Percentiles rank a stretch among this genome's conserved stretches.
These are phyloP conservation scores for Brachyptera putata DNA, from an alignment of 2,888 invertebrate species.

Conservation along the genomic window DNA sequence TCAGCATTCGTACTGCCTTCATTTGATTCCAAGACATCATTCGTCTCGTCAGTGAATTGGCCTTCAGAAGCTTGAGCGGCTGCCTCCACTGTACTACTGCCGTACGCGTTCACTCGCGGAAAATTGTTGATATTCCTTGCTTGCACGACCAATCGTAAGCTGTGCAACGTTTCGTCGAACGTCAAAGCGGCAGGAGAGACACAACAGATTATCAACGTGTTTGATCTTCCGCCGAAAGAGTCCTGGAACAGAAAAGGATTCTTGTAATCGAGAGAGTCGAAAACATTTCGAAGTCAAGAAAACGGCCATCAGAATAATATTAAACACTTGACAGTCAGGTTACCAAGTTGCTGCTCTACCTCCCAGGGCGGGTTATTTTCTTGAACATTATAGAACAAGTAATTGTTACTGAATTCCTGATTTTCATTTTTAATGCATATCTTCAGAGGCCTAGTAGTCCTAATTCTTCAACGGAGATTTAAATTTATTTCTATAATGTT, in stretches of 20 bases:
- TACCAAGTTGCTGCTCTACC: no score
- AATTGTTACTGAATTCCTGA: no score
- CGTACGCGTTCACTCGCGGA: slow-evolving; percentile 64
- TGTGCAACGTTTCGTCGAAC: slow-evolving; percentile 64
- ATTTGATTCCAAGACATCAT: slow-evolving; percentile 29
- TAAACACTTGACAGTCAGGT: no score
- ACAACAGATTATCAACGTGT: slow-evolving; percentile 67
- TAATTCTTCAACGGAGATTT: no score
- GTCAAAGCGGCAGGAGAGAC: slow-evolving; percentile 66
- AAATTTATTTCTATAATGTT: no score
- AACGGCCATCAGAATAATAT: no score
- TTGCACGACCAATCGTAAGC: slow-evolving; percentile 61
- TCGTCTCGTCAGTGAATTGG: slow-evolving; percentile 22
- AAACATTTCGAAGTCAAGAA: not conserved
- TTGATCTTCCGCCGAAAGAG: slow-evolving; percentile 71
- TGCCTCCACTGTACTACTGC: slow-evolving; percentile 7
- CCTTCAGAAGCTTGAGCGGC: slow-evolving; percentile 34
- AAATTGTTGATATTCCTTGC: slow-evolving; percentile 65
- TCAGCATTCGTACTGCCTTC: slow-evolving; percentile 41
- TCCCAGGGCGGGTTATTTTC: no score
- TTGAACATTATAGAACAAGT: no score
- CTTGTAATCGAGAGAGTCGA: no score
- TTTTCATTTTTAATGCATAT: no score
- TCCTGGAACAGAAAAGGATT: slow-evolving; percentile 58
- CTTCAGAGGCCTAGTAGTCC: no score